These are phyloP conservation scores for Epizoanthus illoricatus DNA, from an alignment of 92 coral and sea anemone species.

Conservation along the genomic window DNA sequence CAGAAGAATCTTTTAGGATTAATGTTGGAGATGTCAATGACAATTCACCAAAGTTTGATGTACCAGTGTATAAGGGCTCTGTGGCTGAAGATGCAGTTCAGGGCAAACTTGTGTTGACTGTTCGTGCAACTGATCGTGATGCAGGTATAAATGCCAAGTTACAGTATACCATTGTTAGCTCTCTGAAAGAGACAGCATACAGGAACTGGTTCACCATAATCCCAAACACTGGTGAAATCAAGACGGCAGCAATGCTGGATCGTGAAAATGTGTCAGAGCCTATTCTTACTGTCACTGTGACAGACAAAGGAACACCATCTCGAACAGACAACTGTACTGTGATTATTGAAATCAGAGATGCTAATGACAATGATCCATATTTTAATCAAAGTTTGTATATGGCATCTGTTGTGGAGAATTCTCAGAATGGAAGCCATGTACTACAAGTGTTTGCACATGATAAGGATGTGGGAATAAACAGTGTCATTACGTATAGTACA, in stretches of 20 bases:
- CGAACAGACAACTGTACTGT: slow-evolving; percentile 82
- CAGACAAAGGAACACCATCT: slow-evolving; percentile 74
- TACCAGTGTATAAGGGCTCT: slow-evolving; percentile 55
- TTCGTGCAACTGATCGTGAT: slow-evolving; percentile 81
- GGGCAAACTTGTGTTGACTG: slow-evolving; percentile 57
- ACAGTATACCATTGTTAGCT: slow-evolving; percentile 59
- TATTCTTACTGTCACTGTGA: slow-evolving; percentile 59
- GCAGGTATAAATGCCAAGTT: slow-evolving; percentile 62
- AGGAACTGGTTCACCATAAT: slow-evolving; percentile 76
- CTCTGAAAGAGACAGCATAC: slow-evolving; percentile 38
- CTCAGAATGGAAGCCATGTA: slow-evolving; percentile 50
- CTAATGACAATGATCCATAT: slow-evolving; percentile 86
- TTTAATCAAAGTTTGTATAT: slow-evolving; percentile 66
- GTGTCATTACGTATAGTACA: slow-evolving; percentile 61
- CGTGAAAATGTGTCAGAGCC: slow-evolving; percentile 72
- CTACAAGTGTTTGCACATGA: slow-evolving; percentile 75
- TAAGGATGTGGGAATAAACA: slow-evolving; percentile 70
- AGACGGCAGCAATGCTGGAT: slow-evolving; percentile 68
- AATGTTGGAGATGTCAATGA: slow-evolving; percentile 94
- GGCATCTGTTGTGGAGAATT: slow-evolving; percentile 67
- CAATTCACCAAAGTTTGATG: slow-evolving; percentile 81
- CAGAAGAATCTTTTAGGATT: slow-evolving; percentile 57
- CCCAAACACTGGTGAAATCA: slow-evolving; percentile 68
- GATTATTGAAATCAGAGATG: slow-evolving; percentile 69
- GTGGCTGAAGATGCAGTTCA: slow-evolving; percentile 70